A percentile compares a stretch with the other conserved stretches of the same genome.
phyloP scores from a whole-genome alignment of 2,888 invertebrate genomes.

The Ischnura elegans region DNA sequence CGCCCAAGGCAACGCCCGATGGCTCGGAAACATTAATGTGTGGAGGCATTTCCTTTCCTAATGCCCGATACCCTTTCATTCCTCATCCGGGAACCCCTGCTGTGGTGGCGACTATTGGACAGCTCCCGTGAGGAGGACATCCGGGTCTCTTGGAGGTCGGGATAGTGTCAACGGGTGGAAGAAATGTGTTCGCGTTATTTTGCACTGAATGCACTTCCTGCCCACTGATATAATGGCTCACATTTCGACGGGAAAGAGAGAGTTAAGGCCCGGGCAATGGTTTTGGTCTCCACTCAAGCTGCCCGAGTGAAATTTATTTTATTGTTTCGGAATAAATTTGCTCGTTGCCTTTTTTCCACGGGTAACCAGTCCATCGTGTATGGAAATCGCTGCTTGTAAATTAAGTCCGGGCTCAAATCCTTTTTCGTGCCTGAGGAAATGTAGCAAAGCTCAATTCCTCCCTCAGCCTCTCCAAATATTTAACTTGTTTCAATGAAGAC shows the following conservation, averaged over 20 bases:
- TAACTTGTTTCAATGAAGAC: neutral
- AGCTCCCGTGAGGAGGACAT: conserved; percentile 21
- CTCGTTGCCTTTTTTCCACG: neutral
- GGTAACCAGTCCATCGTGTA: neutral
- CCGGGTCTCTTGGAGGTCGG: neutral
- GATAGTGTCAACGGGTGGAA: neutral
- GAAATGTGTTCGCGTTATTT: neutral
- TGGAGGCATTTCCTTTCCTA: neutral
- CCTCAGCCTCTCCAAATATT: neutral
- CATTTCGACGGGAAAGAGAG: conserved; percentile 1
- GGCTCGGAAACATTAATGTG: neutral
- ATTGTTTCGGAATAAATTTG: conserved; percentile 22
- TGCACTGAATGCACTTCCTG: conserved; percentile 24
- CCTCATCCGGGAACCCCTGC: neutral
- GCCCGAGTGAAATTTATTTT: neutral
- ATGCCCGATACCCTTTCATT: neutral
- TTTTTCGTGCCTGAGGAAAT: neutral
- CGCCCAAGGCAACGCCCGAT: neutral
- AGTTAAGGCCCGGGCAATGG: neutral
- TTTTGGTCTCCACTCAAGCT: neutral
- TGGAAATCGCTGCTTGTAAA: neutral
- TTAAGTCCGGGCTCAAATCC: neutral
- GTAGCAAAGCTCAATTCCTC: neutral
- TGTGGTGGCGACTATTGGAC: neutral
- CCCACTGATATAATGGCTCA: neutral